A percentile compares a stretch with the other conserved stretches of the same genome.
Evolutionary conservation across 2,797 vertebrate genomes (phyloP).

Genomic region (Danio kyathit): DNA sequence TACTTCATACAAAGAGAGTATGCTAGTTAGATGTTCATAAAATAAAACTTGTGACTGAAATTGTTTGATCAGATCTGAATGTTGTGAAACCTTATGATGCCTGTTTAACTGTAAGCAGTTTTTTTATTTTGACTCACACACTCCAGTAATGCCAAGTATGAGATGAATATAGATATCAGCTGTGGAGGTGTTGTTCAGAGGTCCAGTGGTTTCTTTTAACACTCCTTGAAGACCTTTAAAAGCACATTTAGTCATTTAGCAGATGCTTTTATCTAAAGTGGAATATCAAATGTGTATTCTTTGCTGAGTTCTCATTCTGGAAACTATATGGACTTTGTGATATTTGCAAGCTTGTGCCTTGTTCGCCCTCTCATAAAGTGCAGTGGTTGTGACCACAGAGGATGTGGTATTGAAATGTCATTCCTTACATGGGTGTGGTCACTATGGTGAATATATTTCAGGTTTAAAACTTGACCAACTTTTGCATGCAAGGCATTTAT

Average conservation of each 20-base stretch:
- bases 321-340: background rate
- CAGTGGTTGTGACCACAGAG: background rate
- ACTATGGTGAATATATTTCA: background rate
- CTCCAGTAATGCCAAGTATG: slow-evolving; percentile 4
- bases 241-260: slow-evolving; percentile 6
- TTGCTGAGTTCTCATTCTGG: background rate
- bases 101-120: slow-evolving; percentile 34
- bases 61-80: slow-evolving; percentile 23
- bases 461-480: background rate
- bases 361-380: background rate
- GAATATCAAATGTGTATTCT: background rate
- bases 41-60: slow-evolving; percentile 42
- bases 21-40: slow-evolving; percentile 39
- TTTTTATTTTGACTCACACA: slow-evolving; percentile 17
- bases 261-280: slow-evolving; percentile 2
- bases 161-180: slow-evolving; percentile 23
- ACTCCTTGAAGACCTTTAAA: background rate
- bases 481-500: background rate
- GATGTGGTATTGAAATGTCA: slow-evolving; percentile 33
- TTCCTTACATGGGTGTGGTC: slow-evolving; percentile 22
- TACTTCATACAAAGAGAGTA: slow-evolving; percentile 19
- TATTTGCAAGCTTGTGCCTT: background rate
- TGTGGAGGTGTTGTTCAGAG: slow-evolving; percentile 1
- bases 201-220: background rate
- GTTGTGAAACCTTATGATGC: slow-evolving; percentile 21